These are phyloP conservation scores for Drosophila setifemur DNA, from an alignment of 1,140 invertebrate species.

Conservation along the genomic window DNA sequence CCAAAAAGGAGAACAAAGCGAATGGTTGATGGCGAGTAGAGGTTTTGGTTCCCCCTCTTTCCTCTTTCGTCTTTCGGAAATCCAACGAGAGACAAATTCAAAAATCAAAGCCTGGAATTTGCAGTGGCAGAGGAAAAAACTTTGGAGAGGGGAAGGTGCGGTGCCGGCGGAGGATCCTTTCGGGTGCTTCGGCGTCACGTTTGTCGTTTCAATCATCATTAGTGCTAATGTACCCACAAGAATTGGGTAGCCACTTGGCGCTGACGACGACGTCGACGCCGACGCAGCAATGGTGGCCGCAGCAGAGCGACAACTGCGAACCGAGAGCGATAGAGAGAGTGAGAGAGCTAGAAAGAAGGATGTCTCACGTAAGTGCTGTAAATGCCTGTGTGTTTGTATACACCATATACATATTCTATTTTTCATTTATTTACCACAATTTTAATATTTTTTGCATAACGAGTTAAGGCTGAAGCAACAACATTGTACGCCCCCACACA, in stretches of 20 bases:
- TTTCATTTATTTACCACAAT: conserved; percentile 79
- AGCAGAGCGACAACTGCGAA: conserved; percentile 9
- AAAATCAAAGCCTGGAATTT: conserved; percentile 69
- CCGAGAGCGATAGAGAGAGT: conserved; percentile 2
- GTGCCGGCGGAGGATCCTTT: conserved; percentile 32
- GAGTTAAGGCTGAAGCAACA: conserved; percentile 57
- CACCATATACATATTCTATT: conserved; percentile 40
- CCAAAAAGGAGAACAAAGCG: conserved; percentile 1
- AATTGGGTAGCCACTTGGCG: conserved; percentile 75
- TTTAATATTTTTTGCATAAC: conserved; percentile 66
- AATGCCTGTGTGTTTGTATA: conserved; percentile 22
- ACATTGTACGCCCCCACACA: conserved; percentile 11
- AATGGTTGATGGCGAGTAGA: background rate
- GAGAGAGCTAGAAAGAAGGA: background rate
- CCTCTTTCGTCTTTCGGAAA: conserved; percentile 7
- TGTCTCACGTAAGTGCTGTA: too few species aligned
- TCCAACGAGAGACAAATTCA: conserved; percentile 53
- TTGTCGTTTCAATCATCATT: conserved; percentile 83
- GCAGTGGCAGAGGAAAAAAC: background rate
- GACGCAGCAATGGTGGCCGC: conserved; percentile 33
- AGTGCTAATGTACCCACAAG: conserved; percentile 82
- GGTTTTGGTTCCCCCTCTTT: background rate
- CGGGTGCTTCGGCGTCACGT: conserved; percentile 59
- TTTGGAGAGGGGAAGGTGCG: background rate
- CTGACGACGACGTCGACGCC: conserved; percentile 2